Base-by-base conservation (phyloP, 2,888 invertebrate genomes). In the Euzetes globulus region DNA sequence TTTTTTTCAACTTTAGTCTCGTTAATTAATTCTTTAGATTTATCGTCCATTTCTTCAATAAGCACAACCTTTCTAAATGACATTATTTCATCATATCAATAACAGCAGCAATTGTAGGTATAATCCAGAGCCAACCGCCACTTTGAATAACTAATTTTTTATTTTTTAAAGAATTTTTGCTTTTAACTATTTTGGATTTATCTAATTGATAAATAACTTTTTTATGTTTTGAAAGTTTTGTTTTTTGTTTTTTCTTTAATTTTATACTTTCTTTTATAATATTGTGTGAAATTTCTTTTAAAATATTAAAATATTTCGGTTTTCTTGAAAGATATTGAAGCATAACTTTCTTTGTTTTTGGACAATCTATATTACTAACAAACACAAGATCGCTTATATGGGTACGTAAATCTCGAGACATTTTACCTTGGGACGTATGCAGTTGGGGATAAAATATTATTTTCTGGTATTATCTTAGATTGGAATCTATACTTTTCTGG, bases 401-500 rank as follows among this genome's bases (percentile, higher is more conserved):
- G 1, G 11, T 63, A 33, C 37, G 27, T 33, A 63, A 19, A 33
- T 63, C 33, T 6, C 13, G 1, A 3, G 33, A 33, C 63, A 63
- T 33, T n/a, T 60, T 60, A 60, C 29, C 29, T 63, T 4, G 37
- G 37, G 19, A 33, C 1, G 33, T 63, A 63, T 17, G 37, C 33
- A 33, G 17, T 63, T 17, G 37, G 33, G 3, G 55, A 55, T 33
- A 47, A 47, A 47, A 17, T 11, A 47, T 3, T 13, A 47, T 47
- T 47, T 55, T 58, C 58, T 50, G 72, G 72, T 27, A 50, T 27
- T 17, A 72, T 72, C 2, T 17, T 47, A n/a, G 72, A n/a, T 33
- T 58, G 72, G 7, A 72, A 3, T 19, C 72, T 72, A 1, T 19
- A 58, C 9, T 58, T 55, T n/a, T 72, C 72, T 25, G 72, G 72